phyloP scores from a whole-genome alignment of 2,888 invertebrate genomes.

The Polylopha cassiicola region DNA sequence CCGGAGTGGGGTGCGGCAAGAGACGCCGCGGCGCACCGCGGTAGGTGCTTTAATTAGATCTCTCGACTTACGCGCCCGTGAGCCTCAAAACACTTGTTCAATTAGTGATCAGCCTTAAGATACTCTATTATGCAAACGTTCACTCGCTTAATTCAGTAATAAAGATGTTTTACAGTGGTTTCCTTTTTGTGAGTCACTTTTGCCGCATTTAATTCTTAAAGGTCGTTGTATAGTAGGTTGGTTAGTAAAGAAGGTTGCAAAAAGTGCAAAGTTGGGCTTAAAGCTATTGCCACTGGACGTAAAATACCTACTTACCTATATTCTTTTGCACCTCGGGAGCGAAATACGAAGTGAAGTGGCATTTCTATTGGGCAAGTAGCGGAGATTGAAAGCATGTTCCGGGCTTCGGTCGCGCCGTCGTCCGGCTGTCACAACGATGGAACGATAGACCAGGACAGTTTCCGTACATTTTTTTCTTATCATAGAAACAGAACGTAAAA shows the following conservation, averaged over 20 bases:
- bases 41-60: constrained; percentile 75
- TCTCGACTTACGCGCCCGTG: constrained; percentile 66
- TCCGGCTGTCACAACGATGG: constrained; percentile 3
- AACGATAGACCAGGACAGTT: constrained; percentile 1
- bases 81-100: constrained; percentile 73
- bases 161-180: constrained; percentile 16
- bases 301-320: no score
- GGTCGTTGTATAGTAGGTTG: no score
- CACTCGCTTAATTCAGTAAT: constrained; percentile 20
- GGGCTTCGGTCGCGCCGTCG: constrained; percentile 31
- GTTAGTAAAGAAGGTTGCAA: constrained; percentile 8
- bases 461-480: no score
- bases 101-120: constrained; percentile 68
- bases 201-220: background rate
- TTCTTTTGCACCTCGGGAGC: background rate
- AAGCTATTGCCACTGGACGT: no score
- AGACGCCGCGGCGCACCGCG: constrained; percentile 39
- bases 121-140: constrained; percentile 55
- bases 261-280: no score
- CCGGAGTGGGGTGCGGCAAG: constrained; percentile 56
- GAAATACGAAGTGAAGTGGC: constrained; percentile 15
- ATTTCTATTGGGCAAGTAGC: constrained; percentile 25
- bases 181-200: constrained; percentile 2
- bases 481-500: no score
- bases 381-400: constrained; percentile 45